These are phyloP conservation scores for Solenopsis fugax DNA, from an alignment of 1,140 invertebrate species.

Conservation along the genomic window DNA sequence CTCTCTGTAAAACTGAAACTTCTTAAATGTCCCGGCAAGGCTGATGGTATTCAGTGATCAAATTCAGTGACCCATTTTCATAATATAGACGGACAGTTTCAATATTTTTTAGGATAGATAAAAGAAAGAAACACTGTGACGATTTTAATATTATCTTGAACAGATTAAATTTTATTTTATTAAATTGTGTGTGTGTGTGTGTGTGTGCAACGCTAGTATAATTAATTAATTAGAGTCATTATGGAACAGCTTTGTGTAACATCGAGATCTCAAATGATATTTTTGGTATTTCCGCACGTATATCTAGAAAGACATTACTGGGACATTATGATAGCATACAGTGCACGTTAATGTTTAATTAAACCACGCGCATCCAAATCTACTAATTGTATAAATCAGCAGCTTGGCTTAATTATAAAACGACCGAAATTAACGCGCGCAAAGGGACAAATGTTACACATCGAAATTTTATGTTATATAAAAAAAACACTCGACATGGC, in stretches of 20 bases:
- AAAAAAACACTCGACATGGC: neutral
- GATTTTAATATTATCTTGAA: constrained; percentile 13
- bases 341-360: constrained; percentile 46
- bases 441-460: neutral
- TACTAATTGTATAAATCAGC: constrained; percentile 43
- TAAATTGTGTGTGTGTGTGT: neutral
- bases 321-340: neutral
- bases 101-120: constrained; percentile 42
- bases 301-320: constrained; percentile 13
- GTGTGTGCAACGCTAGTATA: neutral
- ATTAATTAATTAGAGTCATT: constrained; percentile 26
- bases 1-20: constrained; percentile 59
- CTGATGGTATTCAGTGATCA: constrained; percentile 43
- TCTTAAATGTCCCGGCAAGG: constrained; percentile 50
- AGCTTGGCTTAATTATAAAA: constrained; percentile 49
- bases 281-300: neutral
- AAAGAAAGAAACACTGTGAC: neutral
- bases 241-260: neutral
- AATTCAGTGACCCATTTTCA: constrained; percentile 64
- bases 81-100: constrained; percentile 41
- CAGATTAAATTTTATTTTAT: neutral
- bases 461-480: neutral
- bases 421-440: neutral
- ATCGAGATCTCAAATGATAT: constrained; percentile 6
- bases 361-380: constrained; percentile 25